Base-by-base conservation (phyloP, 2,113 vertebrate species). In the Oplegnathus fasciatus region DNA sequence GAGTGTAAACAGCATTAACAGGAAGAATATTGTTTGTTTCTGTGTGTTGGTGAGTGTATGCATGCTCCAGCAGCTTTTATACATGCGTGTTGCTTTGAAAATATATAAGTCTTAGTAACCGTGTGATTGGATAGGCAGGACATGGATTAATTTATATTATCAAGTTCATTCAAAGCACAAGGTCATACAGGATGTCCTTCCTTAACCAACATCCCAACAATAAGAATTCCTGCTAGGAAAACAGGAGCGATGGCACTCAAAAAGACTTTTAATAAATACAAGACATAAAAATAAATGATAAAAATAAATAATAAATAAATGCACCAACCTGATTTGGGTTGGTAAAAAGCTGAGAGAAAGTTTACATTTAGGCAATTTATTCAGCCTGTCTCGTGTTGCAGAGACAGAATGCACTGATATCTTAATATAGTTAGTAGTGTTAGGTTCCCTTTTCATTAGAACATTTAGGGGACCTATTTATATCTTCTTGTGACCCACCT, bases 401-500 rank as follows among this genome's bases (percentile, higher is more conserved):
- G 26, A 73, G 50, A 24, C n/a, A 1, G 0, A 66, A n/a, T n/a
- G 57, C 30, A 17, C 34, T n/a, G 42, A 64, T 61, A 18, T 72
- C 54, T 72, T 69, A 11, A 22, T 62, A 70, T 74, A 70, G 75
- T 68, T 37, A 17, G 24, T 54, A 48, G 66, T 32, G 79, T 80
- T 46, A 37, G 69, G 55, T 82, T 78, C 18, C 18, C 69, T 20
- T 77, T 78, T 85, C 77, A 70, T 80, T 54, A 50, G 50, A 68
- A 78, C 40, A 46, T 60, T 78, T 62, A 60, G 37, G 40, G 66
- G 58, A 24, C 15, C 54, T 84, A 78, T 87, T 88, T 88, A 82
- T 86, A 75, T 68, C 80, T 61, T 9, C n/a, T 26, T 65, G 82
- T 84, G 74, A 92, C 86, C 90, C 65, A 85, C 60, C 78, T 88